phyloP scores from a whole-genome alignment of 1,140 invertebrate genomes.

The Papilio glaucus region DNA sequence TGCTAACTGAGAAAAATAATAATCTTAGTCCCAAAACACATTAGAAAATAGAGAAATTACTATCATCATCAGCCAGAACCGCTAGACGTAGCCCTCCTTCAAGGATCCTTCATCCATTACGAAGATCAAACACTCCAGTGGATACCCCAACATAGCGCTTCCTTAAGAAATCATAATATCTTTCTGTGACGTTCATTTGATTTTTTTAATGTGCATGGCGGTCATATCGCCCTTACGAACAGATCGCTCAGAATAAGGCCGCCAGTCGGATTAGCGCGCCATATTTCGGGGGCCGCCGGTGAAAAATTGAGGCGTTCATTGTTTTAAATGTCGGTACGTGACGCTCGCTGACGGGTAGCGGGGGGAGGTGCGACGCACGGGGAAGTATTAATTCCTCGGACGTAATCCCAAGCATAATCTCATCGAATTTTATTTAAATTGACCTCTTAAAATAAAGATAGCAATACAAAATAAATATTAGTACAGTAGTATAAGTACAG shows the following conservation, averaged over 20 bases:
- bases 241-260: conserved; percentile 53
- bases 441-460: not conserved
- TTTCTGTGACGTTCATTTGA: no score
- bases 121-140: no score
- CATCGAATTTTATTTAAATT: conserved; percentile 12
- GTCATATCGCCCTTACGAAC: not conserved
- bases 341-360: conserved; percentile 40
- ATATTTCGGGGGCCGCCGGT: conserved; percentile 59
- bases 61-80: no score
- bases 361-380: not conserved
- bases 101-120: no score
- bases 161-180: no score
- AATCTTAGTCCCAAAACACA: no score
- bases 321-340: conserved; percentile 77
- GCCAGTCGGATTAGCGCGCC: conserved; percentile 61
- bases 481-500: no score
- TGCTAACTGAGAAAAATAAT: no score
- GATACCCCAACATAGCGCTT: no score
- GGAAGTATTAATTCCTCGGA: conserved; percentile 45
- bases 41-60: no score
- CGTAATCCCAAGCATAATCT: conserved; percentile 36
- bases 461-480: not conserved
- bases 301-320: conserved; percentile 79
- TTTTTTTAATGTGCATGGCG: not conserved
- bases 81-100: no score